Evolutionary conservation across 2,888 invertebrate species (phyloP), one percentile per base, ranked within the genome.

Genomic region (Cosmia trapezina): DNA sequence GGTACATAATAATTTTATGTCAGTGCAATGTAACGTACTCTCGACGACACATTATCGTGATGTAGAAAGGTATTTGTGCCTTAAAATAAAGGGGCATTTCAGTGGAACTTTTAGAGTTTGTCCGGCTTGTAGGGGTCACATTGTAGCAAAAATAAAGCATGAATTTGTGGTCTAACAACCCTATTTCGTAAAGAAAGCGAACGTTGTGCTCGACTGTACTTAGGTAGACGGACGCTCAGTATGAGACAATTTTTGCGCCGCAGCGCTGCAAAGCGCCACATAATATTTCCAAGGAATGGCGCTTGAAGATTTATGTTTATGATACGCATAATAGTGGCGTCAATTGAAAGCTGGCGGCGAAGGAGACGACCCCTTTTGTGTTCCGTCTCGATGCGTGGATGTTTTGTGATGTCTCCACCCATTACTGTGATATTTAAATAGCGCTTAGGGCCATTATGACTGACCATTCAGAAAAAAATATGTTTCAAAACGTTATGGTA

Each of bases 231-330:
- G 66, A 70, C 78, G 75, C 76, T 81, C 80, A 79, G 76, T 78
- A 84, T 82, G 80, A 85, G 86, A 87, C 88, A 84, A 87, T 89
- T 90, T 89, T 88, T 89, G 88, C 83, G 78, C 74, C 80, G 83
- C 82, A 80, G 54, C 81, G 79, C 81, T 81, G 84, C 86, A 87
- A 87, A 89, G 88, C 89, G 85, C 87, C 88, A 87, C 87, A 87
- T 87, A 85, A 89, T 89, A 89, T 89, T 90, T 87, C 86, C 86
- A 86, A 84, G 86, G 86, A 90, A 90, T 86, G 85, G 84, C 80
- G 85, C 87, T 81, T 83, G 70, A 87, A 90, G 90, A 91, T 92
- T 92, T 92, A 91, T 90, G 87, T 91, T 90, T 91, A 92, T 90
- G 88, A 90, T 89, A 89, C 88, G 84, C 88, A 88, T 89, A 88